These are phyloP conservation scores for Chionodraco myersi DNA, from an alignment of 2,113 vertebrate species.

Conservation along the genomic window DNA sequence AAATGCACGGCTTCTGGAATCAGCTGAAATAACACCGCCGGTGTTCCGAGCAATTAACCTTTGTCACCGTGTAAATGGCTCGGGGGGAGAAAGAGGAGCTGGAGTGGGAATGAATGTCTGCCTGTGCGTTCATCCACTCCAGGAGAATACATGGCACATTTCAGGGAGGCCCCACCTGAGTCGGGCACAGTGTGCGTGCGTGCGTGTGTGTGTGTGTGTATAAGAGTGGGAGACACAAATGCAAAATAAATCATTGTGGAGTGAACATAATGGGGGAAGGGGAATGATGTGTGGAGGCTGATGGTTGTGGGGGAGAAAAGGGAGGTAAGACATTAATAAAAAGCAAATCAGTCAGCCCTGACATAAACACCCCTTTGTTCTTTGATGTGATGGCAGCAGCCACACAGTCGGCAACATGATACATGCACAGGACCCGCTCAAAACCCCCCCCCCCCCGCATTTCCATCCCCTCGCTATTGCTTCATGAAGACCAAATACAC, in stretches of 20 bases:
- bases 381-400: slow-evolving; percentile 74
- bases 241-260: slow-evolving; percentile 63
- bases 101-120: slow-evolving; percentile 65
- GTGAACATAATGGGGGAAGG: slow-evolving; percentile 47
- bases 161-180: slow-evolving; percentile 59
- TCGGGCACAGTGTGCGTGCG: slow-evolving; percentile 21
- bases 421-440: slow-evolving; percentile 49
- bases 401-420: slow-evolving; percentile 67
- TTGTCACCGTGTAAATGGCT: slow-evolving; percentile 74
- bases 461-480: slow-evolving; percentile 33
- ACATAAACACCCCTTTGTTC: slow-evolving; percentile 84
- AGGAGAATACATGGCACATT: slow-evolving; percentile 60
- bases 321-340: slow-evolving; percentile 79
- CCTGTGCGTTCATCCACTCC: slow-evolving; percentile 43
- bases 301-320: slow-evolving; percentile 40
- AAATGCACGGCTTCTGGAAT: slow-evolving; percentile 71
- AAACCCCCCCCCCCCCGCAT: slow-evolving; percentile 3
- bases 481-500: slow-evolving; percentile 50
- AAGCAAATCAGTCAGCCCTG: slow-evolving; percentile 78
- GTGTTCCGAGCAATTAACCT: slow-evolving; percentile 82
- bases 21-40: slow-evolving; percentile 76
- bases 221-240: no score
- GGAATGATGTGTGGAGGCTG: slow-evolving; percentile 41
- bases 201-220: slow-evolving; percentile 31
- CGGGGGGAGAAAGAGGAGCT: slow-evolving; percentile 25